Conservation (phyloP, 2,888 invertebrate species). For the Chironomus riparius region DNA sequence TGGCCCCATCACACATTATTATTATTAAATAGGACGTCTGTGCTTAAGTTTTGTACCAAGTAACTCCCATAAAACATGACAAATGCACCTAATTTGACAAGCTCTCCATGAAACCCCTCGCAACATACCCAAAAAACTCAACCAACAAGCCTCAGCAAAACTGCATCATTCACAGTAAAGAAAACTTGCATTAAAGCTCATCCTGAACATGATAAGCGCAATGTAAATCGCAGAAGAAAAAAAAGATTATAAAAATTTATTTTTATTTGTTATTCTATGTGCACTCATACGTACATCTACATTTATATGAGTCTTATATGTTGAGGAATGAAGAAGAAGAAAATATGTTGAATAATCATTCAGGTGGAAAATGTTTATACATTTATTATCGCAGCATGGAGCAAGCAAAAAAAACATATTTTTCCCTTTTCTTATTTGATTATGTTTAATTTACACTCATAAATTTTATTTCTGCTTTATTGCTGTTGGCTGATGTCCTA, state of each 20-base stretch:
- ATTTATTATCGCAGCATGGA: slow-evolving; percentile 18
- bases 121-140: too few relatives aligned
- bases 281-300: not conserved
- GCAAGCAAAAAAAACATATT: not conserved
- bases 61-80: too few relatives aligned
- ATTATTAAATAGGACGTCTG: too few relatives aligned
- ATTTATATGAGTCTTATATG: not conserved
- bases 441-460: slow-evolving; percentile 20
- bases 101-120: too few relatives aligned
- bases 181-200: not conserved
- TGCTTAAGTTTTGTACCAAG: too few relatives aligned
- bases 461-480: slow-evolving; percentile 1
- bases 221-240: not conserved
- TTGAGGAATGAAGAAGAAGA: not conserved
- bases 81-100: too few relatives aligned
- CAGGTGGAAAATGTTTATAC: slow-evolving; percentile 17
- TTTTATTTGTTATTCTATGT: not conserved
- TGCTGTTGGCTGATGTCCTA: not conserved
- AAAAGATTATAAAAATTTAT: not conserved
- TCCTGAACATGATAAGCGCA: not conserved
- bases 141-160: too few relatives aligned
- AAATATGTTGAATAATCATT: slow-evolving; percentile 14
- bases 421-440: slow-evolving; percentile 16
- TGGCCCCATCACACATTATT: too few relatives aligned
- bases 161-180: too few relatives aligned